Base-by-base conservation (phyloP, 1,140 invertebrate species). In the Drosophila insularis region DNA sequence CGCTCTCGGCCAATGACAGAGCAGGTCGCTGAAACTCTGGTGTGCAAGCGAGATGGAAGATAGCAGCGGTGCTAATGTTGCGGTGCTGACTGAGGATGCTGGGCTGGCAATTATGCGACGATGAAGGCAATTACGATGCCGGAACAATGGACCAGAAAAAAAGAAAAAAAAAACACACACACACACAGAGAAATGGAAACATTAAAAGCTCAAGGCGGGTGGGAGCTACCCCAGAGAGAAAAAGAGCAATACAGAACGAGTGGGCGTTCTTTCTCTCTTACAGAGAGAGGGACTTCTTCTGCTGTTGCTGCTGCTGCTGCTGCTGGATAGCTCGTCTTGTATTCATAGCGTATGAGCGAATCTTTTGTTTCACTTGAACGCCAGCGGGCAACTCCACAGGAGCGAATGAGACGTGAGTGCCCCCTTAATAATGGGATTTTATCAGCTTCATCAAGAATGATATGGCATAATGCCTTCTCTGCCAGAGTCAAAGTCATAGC, bases 341-440 rank as follows among this genome's bases (percentile, higher is more conserved):
- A 91, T 91, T 91, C 90, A 91, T 91, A 91, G 90, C 90, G 84
- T 64, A 91, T 91, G 90, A 91, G 85, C 85, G 90, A 89, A 89
- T 91, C 81, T 81, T 87, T 90, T 90, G 87, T 91, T 89, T 91
- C 90, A 77, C 68, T 89, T 87, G 80, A 61, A 80, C 87, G 80
- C 90, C 90, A 75, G 74, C 74, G 72, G 75, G 14, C 4, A 32
- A 13, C 54, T 27, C 68, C 61, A 56, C 58, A 62, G 65, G 90
- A 67, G 90, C 68, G 70, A 91, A 61, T 79, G 82, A 84, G 81
- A 91, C 68, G 76, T 66, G 70, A 72, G 75, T 78, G 77, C 80
- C 82, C 84, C 84, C 89, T 91, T 91, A 91, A 91, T 91, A 91
- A 91, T 91, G 80, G 79, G 90, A 91, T 91, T 91, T 91, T 91